These are phyloP conservation scores for Timema cristinae DNA, from an alignment of 2,888 invertebrate genomes.

Conservation along the genomic window DNA sequence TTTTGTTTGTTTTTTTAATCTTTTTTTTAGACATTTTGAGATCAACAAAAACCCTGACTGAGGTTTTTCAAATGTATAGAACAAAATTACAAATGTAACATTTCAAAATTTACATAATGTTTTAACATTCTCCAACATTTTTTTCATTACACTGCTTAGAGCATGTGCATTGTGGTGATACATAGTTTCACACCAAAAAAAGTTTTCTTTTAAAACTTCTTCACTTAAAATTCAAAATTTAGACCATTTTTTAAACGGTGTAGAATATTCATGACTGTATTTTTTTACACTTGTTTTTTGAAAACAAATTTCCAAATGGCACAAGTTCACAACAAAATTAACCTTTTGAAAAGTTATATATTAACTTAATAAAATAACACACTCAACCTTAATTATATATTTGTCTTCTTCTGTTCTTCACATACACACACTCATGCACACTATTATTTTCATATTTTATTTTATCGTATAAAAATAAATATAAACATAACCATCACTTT, in stretches of 20 bases:
- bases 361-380: background rate
- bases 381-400: background rate
- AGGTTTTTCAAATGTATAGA: conserved; percentile 20
- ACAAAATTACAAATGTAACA: conserved; percentile 22
- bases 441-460: conserved; percentile 18
- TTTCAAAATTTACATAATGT: conserved; percentile 15
- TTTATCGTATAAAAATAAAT: conserved; percentile 28
- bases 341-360: background rate
- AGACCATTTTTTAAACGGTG: too few species aligned
- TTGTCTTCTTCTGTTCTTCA: background rate
- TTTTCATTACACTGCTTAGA: too few species aligned
- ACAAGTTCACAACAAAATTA: background rate
- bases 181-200: too few species aligned
- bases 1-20: conserved; percentile 21
- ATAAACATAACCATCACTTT: conserved; percentile 27
- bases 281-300: too few species aligned
- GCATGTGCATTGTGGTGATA: too few species aligned
- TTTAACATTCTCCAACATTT: too few species aligned
- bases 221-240: too few species aligned
- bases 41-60: conserved; percentile 30
- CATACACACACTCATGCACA: background rate
- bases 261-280: too few species aligned
- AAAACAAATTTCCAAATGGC: background rate
- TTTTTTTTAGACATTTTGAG: conserved; percentile 30
- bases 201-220: too few species aligned